These are phyloP conservation scores for Anneissia japonica DNA, from an alignment of 35 echinoderm and acorn worm species.

Conservation along the genomic window DNA sequence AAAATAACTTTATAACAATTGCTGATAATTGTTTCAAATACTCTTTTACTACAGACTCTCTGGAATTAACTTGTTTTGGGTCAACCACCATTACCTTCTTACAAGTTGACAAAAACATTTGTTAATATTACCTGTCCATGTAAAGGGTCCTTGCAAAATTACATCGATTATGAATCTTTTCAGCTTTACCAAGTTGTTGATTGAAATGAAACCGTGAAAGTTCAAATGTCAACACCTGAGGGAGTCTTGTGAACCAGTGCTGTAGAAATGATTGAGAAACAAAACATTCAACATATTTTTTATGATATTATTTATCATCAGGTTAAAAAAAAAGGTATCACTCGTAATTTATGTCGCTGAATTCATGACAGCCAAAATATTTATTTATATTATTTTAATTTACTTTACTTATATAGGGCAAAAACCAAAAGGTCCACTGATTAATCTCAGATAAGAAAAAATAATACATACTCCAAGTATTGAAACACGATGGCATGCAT, in stretches of 20 bases:
- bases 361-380: background rate
- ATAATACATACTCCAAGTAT: too few species aligned
- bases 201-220: slow-evolving; percentile 99
- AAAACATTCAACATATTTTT: background rate
- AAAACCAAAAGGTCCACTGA: too few species aligned
- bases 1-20: too few species aligned
- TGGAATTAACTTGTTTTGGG: too few species aligned
- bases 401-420: too few species aligned
- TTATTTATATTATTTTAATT: background rate
- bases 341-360: background rate
- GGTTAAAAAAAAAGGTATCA: background rate
- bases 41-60: too few species aligned
- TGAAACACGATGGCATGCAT: too few species aligned
- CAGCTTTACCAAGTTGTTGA: slow-evolving; percentile 65
- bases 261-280: slow-evolving; percentile 24
- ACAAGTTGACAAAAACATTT: too few species aligned
- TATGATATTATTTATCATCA: background rate
- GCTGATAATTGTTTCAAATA: too few species aligned
- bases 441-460: too few species aligned
- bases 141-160: slow-evolving; percentile 68
- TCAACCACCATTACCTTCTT: too few species aligned
- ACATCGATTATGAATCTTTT: slow-evolving; percentile 94
- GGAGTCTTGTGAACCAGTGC: slow-evolving; percentile 94
- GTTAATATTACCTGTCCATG: slow-evolving; percentile 95
- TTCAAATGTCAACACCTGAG: slow-evolving; percentile 90